Evolutionary conservation across 2,113 vertebrate genomes (phyloP).

Genomic region (Urocitellus parryii): DNA sequence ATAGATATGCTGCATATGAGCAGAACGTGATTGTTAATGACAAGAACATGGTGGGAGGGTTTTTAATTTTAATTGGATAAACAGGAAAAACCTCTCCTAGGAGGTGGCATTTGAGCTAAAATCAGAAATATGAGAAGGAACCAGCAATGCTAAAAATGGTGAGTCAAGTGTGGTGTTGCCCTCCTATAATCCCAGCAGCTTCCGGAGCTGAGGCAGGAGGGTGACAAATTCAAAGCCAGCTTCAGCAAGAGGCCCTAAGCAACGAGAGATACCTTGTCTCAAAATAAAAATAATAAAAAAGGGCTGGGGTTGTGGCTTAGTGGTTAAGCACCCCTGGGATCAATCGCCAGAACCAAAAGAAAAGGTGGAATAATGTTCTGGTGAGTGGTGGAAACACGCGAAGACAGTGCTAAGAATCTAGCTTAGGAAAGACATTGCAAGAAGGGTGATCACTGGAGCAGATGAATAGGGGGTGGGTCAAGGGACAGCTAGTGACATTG

Average conservation of each 20-base stretch:
- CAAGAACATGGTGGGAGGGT: not conserved
- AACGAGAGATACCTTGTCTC: too few species aligned
- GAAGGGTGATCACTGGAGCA: not conserved
- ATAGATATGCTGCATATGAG: not conserved
- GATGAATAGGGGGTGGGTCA: accelerated
- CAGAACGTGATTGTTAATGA: not conserved
- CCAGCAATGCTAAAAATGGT: not conserved
- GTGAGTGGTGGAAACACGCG: not conserved
- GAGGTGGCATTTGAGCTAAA: not conserved
- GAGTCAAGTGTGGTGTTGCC: too few species aligned
- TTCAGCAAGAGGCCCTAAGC: too few species aligned
- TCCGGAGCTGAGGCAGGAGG: too few species aligned
- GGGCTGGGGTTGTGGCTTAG: too few species aligned
- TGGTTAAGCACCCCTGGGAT: too few species aligned
- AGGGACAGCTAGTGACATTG: too few species aligned
- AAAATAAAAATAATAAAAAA: too few species aligned
- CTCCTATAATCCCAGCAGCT: too few species aligned
- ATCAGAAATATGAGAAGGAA: not conserved
- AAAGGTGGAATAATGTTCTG: not conserved
- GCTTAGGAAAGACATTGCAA: not conserved
- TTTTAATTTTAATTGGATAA: not conserved
- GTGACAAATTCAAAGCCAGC: too few species aligned
- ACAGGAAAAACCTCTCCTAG: not conserved
- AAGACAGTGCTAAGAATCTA: not conserved
- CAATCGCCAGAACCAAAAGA: too few species aligned